Base-by-base conservation (phyloP, 2,113 vertebrate species). In the Prionailurus bengalensis region DNA sequence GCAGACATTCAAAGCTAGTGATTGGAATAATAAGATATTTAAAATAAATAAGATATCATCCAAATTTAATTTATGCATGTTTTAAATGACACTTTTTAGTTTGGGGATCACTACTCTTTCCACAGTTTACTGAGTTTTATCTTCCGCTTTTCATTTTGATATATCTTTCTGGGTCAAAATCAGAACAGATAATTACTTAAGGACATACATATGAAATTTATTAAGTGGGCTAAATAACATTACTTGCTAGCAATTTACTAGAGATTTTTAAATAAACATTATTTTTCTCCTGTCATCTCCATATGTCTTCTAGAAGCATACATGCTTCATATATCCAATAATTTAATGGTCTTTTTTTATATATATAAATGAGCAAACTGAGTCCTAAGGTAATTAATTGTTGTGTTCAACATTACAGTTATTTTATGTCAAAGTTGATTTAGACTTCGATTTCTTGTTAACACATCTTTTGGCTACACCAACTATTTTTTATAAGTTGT, bases 1-100 rank as follows among this genome's bases (percentile, higher is more conserved):
- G 11, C 17, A 89, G 17, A n/a, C 36, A 79, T 90, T 83, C 17
- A 83, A 86, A 94, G 58, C n/a, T 5, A 91, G 48, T 53, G 13
- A 70, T 27, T 85, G 19, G 27, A 97, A 80, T 94, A 89, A 86
- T 63, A 70, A 29, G 17, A 23, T 74, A 55, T 16, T 9, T 78
- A 96, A 89, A 94, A 86, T 61, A 87, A 89, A 91, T 76, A 45
- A 61, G 21, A 93, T 92, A 39, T 84, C 13, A 7, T 93, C 33
- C 7, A 91, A 51, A 74, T 61, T 83, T 63, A 83, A 71, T 73
- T 76, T 74, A 45, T 84, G 0, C n/a, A 63, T 58, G 3, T 8
- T 73, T 92, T 81, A 94, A 73, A 51, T 65, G 23, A 74, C 21
- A 58, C 5, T 10, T 79, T 36, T 95, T 74, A 68, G 55, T 29